These are phyloP conservation scores for Priocnemis perturbator DNA, from an alignment of 2,888 invertebrate species.

Conservation along the genomic window DNA sequence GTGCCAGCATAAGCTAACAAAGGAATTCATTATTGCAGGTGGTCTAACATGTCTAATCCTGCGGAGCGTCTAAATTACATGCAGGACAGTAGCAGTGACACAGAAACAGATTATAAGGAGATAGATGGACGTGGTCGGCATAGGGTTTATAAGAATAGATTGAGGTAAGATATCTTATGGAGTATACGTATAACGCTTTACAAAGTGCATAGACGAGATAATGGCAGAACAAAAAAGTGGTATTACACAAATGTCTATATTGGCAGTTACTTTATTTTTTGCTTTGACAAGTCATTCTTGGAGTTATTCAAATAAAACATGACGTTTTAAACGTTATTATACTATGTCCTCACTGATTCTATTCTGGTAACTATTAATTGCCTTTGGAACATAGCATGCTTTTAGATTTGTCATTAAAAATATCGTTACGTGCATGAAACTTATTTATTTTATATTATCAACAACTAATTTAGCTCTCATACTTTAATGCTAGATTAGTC, in stretches of 20 bases:
- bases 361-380: background rate
- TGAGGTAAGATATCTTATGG: slow-evolving; percentile 76
- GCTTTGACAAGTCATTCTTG: no score
- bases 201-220: slow-evolving; percentile 10
- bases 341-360: background rate
- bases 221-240: background rate
- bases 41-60: slow-evolving; percentile 73
- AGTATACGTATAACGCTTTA: slow-evolving; percentile 8
- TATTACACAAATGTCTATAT: slow-evolving; percentile 1
- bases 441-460: slow-evolving; percentile 26
- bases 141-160: slow-evolving; percentile 83
- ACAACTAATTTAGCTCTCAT: slow-evolving; percentile 20
- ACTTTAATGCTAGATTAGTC: slow-evolving; percentile 26
- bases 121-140: slow-evolving; percentile 82
- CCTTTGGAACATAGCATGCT: slow-evolving; percentile 44
- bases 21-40: slow-evolving; percentile 49
- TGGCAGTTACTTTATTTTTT: background rate
- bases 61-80: slow-evolving; percentile 71
- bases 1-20: no score
- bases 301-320: background rate
- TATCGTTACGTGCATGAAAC: slow-evolving; percentile 48
- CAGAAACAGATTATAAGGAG: slow-evolving; percentile 86
- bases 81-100: slow-evolving; percentile 88
- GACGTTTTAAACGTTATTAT: slow-evolving; percentile 15
- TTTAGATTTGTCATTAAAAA: slow-evolving; percentile 35